These are phyloP conservation scores for Lacanobia oleracea DNA, from an alignment of 2,888 invertebrate genomes.

Conservation along the genomic window DNA sequence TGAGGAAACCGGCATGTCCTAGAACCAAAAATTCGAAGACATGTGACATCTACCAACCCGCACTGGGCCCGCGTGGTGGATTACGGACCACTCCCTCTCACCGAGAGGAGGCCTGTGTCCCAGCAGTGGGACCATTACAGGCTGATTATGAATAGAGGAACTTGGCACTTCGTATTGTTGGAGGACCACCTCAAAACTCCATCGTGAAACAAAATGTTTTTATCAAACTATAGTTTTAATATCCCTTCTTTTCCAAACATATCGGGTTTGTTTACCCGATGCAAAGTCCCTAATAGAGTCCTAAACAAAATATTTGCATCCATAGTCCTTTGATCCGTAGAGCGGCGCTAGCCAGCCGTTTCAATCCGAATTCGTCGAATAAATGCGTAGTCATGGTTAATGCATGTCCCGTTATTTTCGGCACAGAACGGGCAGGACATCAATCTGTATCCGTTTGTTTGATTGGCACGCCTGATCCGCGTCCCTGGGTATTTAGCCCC, in stretches of 20 bases:
- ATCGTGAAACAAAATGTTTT: background rate
- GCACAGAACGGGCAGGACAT: slow-evolving; percentile 67
- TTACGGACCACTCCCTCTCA: too few relatives aligned
- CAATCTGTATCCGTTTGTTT: slow-evolving; percentile 78
- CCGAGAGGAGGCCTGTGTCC: too few relatives aligned
- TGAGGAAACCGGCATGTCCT: too few relatives aligned
- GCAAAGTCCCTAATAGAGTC: slow-evolving; percentile 24
- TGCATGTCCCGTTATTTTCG: slow-evolving; percentile 62
- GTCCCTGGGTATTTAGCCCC: slow-evolving; percentile 64
- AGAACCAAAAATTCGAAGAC: too few relatives aligned
- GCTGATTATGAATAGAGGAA: too few relatives aligned
- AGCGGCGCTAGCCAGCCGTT: slow-evolving; percentile 28
- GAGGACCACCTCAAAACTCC: background rate
- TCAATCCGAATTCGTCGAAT: slow-evolving; percentile 55
- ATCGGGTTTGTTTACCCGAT: too few relatives aligned
- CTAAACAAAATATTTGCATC: slow-evolving; percentile 54
- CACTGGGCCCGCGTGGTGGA: too few relatives aligned
- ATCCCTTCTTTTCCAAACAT: background rate
- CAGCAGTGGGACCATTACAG: too few relatives aligned
- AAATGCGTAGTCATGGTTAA: slow-evolving; percentile 65
- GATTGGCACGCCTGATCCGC: slow-evolving; percentile 72
- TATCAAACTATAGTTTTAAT: background rate
- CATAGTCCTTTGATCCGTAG: slow-evolving; percentile 48
- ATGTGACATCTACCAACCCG: too few relatives aligned
- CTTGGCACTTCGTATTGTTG: too few relatives aligned